Base-by-base conservation (phyloP, 1,140 invertebrate species). In the Lucilia cuprina region DNA sequence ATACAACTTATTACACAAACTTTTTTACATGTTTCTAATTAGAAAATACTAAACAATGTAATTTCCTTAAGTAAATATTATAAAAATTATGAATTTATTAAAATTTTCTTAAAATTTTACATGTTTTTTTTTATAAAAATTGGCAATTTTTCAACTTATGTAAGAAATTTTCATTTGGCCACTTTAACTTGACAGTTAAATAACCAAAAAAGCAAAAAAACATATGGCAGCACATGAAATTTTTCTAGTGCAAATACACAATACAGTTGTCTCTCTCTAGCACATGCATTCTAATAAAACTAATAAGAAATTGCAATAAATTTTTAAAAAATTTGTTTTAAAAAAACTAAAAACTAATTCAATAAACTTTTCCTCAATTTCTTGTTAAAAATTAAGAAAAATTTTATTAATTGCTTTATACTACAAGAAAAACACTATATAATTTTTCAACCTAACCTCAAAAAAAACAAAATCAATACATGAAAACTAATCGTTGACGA, bases 401-500 rank as follows among this genome's bases (percentile, higher is more conserved):
- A 17, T 55, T 55, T 55, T 0, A 55, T 7, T 14, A 17, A 9
- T 49, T 14, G 49, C 13, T 12, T 12, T 12, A 49, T 49, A 12
- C 5, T 49, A 14, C 1, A 49, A 49, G 5, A 49, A 49, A 49
- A 49, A 49, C 2, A 49, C 12, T 41, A 80, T 17, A n/a, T 34
- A 80, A 21, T 60, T 80, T 49, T 55, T n/a, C n/a, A 84, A 84
- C 83, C 55, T 84, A 84, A 84, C 83, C 83, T 84, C 30, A 84
- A 30, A 30, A 84, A 84, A 83, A 80, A 77, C 49, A 70, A 83
- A 75, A 83, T 77, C 83, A 34, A 21, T 84, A 47, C 19, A 50
- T 17, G 30, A 83, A 21, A 12, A 30, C 25, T 30, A 30, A 30
- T 30, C 25, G 82, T 17, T 30, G 74, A 8, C 21, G 49, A 77